Evolutionary conservation across 2,113 vertebrate species (phyloP).

Genomic region (Edolisoma coerulescens): DNA sequence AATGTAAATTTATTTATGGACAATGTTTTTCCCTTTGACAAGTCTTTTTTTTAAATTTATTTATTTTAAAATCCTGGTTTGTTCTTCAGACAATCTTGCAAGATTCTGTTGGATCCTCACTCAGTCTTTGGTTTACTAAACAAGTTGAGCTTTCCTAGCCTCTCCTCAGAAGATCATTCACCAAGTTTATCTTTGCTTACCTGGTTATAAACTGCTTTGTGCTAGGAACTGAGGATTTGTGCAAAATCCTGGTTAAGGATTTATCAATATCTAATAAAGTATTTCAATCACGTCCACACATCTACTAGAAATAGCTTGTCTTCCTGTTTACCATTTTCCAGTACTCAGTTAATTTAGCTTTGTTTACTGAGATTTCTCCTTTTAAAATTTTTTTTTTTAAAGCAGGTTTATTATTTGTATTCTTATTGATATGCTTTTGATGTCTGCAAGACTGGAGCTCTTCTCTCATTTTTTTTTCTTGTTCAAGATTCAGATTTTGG

Average conservation of each 20-base stretch:
- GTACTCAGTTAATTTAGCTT: not conserved
- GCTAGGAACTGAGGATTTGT: not conserved
- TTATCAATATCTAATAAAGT: not conserved
- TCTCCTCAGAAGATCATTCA: not conserved
- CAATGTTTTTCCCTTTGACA: not conserved
- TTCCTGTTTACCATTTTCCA: not conserved
- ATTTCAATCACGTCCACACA: not conserved
- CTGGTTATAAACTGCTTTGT: not conserved
- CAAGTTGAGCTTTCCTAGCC: not conserved
- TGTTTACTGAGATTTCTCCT: not conserved
- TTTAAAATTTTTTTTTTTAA: not conserved
- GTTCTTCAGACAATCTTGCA: not conserved
- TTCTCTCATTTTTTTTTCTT: not conserved
- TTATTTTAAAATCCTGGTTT: not conserved
- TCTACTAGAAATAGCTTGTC: not conserved
- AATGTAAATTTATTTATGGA: not conserved
- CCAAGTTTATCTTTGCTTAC: not conserved
- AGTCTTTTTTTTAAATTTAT: not conserved
- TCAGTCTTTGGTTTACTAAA: not conserved
- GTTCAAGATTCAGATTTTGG: not conserved
- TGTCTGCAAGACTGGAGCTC: not conserved
- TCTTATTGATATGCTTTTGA: not conserved
- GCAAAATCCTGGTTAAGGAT: not conserved
- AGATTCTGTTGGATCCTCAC: not conserved
- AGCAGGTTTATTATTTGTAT: not conserved